A percentile compares a stretch with the other conserved stretches of the same genome.
Conservation (phyloP, 35 echinoderm and acorn worm genomes). For the Stichopus chloronotus region DNA sequence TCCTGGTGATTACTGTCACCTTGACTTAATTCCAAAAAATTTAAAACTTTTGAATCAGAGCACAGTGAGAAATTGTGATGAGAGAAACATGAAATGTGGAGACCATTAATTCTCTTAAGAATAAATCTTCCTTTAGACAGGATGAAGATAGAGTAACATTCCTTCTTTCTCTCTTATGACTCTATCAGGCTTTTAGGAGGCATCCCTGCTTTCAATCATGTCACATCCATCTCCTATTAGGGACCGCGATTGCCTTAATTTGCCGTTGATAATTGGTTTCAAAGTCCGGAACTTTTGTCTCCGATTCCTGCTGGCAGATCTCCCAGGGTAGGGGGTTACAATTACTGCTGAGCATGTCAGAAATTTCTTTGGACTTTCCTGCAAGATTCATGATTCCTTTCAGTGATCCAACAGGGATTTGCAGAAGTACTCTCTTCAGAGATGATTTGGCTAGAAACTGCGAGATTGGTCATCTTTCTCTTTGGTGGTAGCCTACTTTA, state of each 20-base stretch:
- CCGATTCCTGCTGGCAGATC: slow-evolving; percentile 16
- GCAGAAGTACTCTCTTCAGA: too few relatives aligned
- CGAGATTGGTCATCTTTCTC: background rate
- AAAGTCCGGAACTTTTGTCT: slow-evolving; percentile 49
- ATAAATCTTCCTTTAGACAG: background rate
- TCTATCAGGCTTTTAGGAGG: background rate
- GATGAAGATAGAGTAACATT: background rate
- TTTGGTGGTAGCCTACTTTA: too few relatives aligned
- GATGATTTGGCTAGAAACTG: background rate
- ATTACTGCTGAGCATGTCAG: slow-evolving; percentile 2
- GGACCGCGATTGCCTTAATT: slow-evolving; percentile 27
- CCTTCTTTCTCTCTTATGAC: background rate
- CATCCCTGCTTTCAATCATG: slow-evolving; percentile 23
- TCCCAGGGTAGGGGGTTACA: slow-evolving; percentile 30
- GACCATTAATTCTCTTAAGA: background rate
- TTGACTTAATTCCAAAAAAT: background rate
- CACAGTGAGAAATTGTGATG: background rate
- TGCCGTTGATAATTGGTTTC: slow-evolving; percentile 52
- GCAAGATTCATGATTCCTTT: too few relatives aligned
- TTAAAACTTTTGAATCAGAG: background rate
- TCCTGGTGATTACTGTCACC: too few relatives aligned
- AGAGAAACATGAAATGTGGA: background rate
- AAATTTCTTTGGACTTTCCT: background rate
- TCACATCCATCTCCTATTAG: slow-evolving; percentile 22
- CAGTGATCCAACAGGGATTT: too few relatives aligned